A percentile compares a stretch with the other conserved stretches of the same genome.
Conservation (phyloP, 1,140 invertebrate species). For the Metopolophium dirhodum region DNA sequence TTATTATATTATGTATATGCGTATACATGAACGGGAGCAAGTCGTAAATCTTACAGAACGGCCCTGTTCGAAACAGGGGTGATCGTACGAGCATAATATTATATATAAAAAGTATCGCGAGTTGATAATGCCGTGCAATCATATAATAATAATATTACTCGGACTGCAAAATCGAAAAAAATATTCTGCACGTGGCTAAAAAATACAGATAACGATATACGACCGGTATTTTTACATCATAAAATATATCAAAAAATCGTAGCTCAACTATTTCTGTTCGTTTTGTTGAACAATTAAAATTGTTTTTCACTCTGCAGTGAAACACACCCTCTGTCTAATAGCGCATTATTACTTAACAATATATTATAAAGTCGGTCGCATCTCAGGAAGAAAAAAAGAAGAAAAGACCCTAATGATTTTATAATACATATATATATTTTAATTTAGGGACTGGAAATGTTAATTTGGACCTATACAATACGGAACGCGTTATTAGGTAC, state of each 20-base stretch:
- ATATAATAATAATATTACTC: constrained; percentile 13
- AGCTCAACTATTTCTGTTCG: background rate
- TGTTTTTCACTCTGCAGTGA: background rate
- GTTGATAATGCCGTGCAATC: constrained; percentile 4
- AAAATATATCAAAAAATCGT: background rate
- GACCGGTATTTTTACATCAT: background rate
- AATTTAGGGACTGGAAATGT: background rate
- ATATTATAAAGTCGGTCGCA: background rate
- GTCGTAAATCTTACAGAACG: constrained; percentile 46
- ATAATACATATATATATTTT: background rate
- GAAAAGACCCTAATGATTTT: constrained; percentile 31
- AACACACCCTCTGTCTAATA: background rate
- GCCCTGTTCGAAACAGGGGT: constrained; percentile 8
- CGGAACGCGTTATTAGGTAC: background rate
- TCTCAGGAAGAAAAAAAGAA: background rate
- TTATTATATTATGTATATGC: background rate
- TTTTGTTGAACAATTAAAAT: background rate
- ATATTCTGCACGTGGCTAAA: background rate
- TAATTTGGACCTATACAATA: background rate
- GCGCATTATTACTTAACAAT: background rate
- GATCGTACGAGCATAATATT: background rate
- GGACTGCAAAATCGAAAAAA: background rate
- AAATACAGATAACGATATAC: background rate
- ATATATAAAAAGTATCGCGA: background rate
- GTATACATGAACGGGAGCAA: background rate